Evolutionary conservation across 2,113 vertebrate genomes (phyloP), one percentile per base, ranked within the genome.

Genomic region (Motacilla tschutschensis): DNA sequence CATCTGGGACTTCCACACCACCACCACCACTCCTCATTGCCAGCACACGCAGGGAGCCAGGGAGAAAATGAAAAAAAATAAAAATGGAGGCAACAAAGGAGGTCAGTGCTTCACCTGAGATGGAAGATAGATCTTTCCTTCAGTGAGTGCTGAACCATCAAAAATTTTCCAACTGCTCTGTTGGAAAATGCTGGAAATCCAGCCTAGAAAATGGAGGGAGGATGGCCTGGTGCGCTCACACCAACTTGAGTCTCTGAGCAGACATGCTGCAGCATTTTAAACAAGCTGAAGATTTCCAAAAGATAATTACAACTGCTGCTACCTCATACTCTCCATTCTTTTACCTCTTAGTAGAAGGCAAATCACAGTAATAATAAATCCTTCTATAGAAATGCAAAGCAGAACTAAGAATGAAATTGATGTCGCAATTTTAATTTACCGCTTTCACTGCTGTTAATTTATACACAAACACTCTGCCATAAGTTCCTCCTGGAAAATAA

Each of bases 401-500:
- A 91, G 91, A 96, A 90, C 82, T 95, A 94, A 96, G 96, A 96
- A 93, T 90, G 64, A 92, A 96, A 96, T 79, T 77, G 83, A 94
- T 94, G 94, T 80, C 1, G 2, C 76, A 86, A 79, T 96, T 95
- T 93, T 92, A 95, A 95, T 96, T 95, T 94, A 96, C 78, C 62
- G 78, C 83, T 93, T 94, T 87, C 87, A 57, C 81, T 94, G 87
- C 15, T 86, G 78, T 88, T 96, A 94, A 96, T 95, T 96, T 95
- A 92, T 85, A 95, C n/a, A 5, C 85, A 85, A 95, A 92, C 73
- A 73, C 83, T 58, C 62, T 88, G 88, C 86, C 31, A 2, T 31
- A 83, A 89, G 62, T 87, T 94, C 88, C 53, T 75, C 72, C 73
- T 93, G 83, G 91, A 95, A 96, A 96, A 95, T 4, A 94, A 89